Evolutionary conservation across 1,140 invertebrate species (phyloP), one percentile per base, ranked within the genome.

Genomic region (Drosophila nikananu): DNA sequence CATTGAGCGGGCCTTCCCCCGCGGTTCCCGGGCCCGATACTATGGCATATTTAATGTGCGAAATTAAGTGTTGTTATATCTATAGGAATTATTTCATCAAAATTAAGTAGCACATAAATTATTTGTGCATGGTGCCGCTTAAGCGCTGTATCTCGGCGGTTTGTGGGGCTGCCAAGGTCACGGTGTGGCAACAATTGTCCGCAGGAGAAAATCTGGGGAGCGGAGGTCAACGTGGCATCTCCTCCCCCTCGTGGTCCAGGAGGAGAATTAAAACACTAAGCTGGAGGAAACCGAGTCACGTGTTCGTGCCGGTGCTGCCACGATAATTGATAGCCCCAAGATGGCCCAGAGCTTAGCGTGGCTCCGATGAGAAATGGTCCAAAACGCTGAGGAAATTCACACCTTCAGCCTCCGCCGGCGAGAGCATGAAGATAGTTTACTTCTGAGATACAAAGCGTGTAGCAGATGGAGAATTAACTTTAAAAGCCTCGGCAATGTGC

Each of bases 21-120:
- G 27, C 51, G 12, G 25, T 17, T 30, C 35, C 52, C 39, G 12
- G 25, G 15, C 52, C 41, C 67, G 73, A 48, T 75, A 78, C 81
- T 81, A 81, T 87, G 84, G 77, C 77, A 84, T 79, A 76, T 84
- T 90, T 90, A 89, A 90, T 89, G 86, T 79, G 86, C 74, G 86
- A 89, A 87, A 90, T 89, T 84, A 90, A 89, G 84, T 84, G 84
- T 81, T 84, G 81, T 90, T 90, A 73, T 89, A 84, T 84, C 81
- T 84, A 81, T 73, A 75, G 77, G 81, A 89, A 90, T 90, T 89
- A 90, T 90, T 84, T 79, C 70, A 90, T 89, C 84, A 84, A 81
- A 84, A 84, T 90, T 90, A 89, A 89, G 81, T 84, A 89, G 86
- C 84, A 70, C 74, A 86, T 87, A 84, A 87, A 89, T 90, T 81